These are phyloP conservation scores for Lindbergichthys nudifrons DNA, from an alignment of 2,797 vertebrate species.

Conservation along the genomic window DNA sequence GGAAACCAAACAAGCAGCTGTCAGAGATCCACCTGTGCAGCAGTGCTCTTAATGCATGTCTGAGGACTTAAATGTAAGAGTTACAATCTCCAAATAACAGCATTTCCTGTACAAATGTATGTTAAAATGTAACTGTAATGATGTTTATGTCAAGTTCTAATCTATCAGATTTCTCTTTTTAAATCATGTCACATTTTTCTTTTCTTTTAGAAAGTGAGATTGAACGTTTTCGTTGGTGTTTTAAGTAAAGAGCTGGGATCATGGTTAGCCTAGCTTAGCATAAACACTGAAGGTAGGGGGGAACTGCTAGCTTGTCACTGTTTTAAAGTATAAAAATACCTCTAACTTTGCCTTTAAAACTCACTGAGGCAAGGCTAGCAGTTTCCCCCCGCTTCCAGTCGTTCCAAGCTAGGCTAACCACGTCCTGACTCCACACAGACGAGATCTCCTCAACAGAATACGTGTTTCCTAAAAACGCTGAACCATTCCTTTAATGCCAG, in stretches of 20 bases:
- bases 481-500: not conserved
- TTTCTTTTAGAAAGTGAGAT: not conserved
- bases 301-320: not conserved
- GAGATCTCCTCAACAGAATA: not conserved
- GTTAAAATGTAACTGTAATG: not conserved
- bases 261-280: constrained; percentile 16
- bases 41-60: not conserved
- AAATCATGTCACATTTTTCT: no score
- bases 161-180: not conserved
- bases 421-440: not conserved
- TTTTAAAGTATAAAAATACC: not conserved
- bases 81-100: no score
- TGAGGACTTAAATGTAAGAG: not conserved
- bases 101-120: not conserved
- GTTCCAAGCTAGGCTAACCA: constrained; percentile 11
- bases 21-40: not conserved
- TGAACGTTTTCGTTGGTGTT: not conserved
- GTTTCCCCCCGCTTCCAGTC: not conserved
- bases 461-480: not conserved
- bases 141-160: not conserved
- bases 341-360: not conserved
- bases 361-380: not conserved
- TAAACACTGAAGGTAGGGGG: not conserved
- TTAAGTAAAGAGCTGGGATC: not conserved
- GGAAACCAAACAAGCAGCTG: not conserved